Evolutionary conservation across 2,113 vertebrate genomes (phyloP).

Genomic region (Anseranas semipalmata): DNA sequence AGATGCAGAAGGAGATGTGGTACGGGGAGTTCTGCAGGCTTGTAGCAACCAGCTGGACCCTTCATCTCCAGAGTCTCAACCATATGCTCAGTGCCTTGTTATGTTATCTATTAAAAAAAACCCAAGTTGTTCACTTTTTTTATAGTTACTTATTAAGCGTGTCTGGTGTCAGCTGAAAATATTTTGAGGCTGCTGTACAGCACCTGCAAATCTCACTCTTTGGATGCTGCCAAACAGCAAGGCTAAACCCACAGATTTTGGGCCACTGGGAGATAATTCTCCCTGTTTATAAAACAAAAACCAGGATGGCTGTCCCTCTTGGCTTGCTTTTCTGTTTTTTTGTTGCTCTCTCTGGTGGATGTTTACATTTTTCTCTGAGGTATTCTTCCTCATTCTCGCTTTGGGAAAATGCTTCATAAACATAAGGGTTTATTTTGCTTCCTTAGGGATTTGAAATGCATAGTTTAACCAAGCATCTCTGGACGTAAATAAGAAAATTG

Average conservation of each 20-base stretch:
- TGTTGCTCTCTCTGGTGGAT: background rate
- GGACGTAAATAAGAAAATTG: background rate
- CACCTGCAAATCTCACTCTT: background rate
- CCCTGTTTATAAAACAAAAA: background rate
- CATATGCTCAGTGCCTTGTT: background rate
- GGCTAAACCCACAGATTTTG: background rate
- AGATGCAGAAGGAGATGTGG: background rate
- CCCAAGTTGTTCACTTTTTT: background rate
- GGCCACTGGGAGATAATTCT: background rate
- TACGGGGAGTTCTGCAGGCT: background rate
- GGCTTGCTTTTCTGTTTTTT: background rate
- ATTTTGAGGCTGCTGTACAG: background rate
- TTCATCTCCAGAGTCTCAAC: background rate
- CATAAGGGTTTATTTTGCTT: background rate
- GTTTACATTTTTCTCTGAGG: background rate
- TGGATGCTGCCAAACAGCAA: background rate
- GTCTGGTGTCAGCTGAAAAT: background rate
- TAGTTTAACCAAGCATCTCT: background rate
- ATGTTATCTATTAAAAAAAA: background rate
- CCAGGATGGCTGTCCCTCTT: background rate
- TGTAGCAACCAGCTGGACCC: background rate
- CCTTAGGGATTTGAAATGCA: background rate
- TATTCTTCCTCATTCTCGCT: background rate
- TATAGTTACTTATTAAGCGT: background rate
- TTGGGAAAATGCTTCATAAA: background rate